Percentiles rank a stretch among this genome's conserved stretches.
Evolutionary conservation across 1,140 invertebrate genomes (phyloP).

Genomic region (Zophobas atratus): DNA sequence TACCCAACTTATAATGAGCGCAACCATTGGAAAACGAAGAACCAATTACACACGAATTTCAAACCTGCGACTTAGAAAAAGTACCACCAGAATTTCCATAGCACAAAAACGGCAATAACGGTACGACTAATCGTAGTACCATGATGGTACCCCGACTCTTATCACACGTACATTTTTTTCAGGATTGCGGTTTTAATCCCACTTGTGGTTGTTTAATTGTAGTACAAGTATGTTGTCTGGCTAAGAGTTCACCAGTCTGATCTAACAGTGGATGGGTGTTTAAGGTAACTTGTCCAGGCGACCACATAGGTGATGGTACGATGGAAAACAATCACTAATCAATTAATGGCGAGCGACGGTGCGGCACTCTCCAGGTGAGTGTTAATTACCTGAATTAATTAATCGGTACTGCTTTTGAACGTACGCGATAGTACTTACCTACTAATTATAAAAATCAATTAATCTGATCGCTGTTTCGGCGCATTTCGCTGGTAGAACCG

Average conservation of each 20-base stretch:
- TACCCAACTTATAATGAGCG: too few relatives aligned
- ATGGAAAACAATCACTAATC: background rate
- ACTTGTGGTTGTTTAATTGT: slow-evolving; percentile 7
- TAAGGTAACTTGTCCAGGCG: background rate
- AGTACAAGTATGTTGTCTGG: slow-evolving; percentile 23
- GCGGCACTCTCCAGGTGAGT: too few relatives aligned
- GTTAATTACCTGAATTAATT: too few relatives aligned
- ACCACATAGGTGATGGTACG: background rate
- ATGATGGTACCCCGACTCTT: background rate
- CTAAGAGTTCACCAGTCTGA: slow-evolving; percentile 48
- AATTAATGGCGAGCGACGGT: background rate
- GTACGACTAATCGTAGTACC: background rate
- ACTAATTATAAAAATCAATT: too few relatives aligned
- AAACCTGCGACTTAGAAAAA: too few relatives aligned
- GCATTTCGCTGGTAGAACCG: background rate
- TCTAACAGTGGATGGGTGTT: slow-evolving; percentile 40
- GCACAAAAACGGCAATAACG: too few relatives aligned
- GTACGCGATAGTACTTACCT: too few relatives aligned
- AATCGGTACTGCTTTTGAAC: too few relatives aligned
- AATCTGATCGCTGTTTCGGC: background rate
- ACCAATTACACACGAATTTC: too few relatives aligned
- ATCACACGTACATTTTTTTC: too few relatives aligned
- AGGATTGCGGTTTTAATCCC: background rate
- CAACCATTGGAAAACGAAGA: too few relatives aligned
- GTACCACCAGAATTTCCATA: too few relatives aligned